Base-by-base conservation (phyloP, 1,140 invertebrate species). In the Apocrypta bakeri region DNA sequence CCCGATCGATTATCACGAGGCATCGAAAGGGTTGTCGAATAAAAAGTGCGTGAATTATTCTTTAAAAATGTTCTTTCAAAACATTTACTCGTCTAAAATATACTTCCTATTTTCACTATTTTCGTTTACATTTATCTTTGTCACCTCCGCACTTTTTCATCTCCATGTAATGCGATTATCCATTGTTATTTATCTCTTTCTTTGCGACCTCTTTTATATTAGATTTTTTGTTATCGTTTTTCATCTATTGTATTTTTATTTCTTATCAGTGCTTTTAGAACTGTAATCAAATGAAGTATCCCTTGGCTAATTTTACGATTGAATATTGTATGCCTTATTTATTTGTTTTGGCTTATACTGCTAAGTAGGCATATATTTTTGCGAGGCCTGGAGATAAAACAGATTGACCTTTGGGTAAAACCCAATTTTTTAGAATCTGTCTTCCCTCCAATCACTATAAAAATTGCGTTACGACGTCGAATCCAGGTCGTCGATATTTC, bases 401-500 rank as follows among this genome's bases (percentile, higher is more conserved):
- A 6, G 21, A 56, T 21, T 56, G 48, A 56, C 17, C 48, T 56
- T 56, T 56, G 17, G 1, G 17, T 27, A 63, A n/a, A 61, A 76
- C 63, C 48, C 73, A 31, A 76, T 76, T 56, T 48, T 74, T 29
- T 29, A 74, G 48, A 74, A 74, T 74, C 24, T 74, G 72, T 29
- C 25, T 42, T 74, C 9, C 17, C 48, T 74, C 25, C 40, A 74
- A 74, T 74, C 72, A 74, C 72, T 74, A 73, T 73, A 63, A 75
- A 75, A 75, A 75, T 75, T 75, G 25, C 25, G 31, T 75, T 63
- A 75, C 21, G 21, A n/a, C 24, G 11, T 25, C 72, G 9, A 74
- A 21, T 56, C 25, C 21, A 74, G 24, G 25, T 14, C 72, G 14
- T 21, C 72, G 48, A 74, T 48, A 74, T 56, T 74, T 56, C 25